Evolutionary conservation across 2,113 vertebrate species (phyloP), one percentile per base, ranked within the genome.

Genomic region (Callionymus lyra): DNA sequence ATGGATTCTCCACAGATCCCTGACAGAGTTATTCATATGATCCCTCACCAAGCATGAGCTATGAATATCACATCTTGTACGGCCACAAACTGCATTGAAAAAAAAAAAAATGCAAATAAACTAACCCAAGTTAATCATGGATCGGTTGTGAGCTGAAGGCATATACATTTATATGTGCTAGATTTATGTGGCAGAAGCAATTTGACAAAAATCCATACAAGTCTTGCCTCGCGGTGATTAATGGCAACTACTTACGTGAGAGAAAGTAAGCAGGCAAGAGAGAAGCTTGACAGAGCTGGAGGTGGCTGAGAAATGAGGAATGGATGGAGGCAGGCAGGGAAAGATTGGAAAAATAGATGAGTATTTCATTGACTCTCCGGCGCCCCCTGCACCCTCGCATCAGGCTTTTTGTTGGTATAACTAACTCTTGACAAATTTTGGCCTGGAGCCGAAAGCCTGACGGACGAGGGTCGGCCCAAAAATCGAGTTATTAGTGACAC

Each of bases 131-230:
- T 75, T 70, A 62, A 77, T 75, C 74, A 80, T 46, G 45, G 39
- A 70, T 66, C 68, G 56, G 69, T 59, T 71, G 56, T 41, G 56
- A 65, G 59, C 52, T 50, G 69, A 78, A 72, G 42, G 59, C 57
- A 51, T 57, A 53, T 57, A 68, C 59, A 76, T 74, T 70, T 72
- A 62, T 72, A 70, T 66, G 68, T 59, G 61, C 53, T 55, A 50
- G 67, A 72, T 70, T 76, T 76, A 74, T 72, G 68, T 65, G 67
- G 70, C 72, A 62, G 72, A 70, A 57, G 74, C 70, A 72, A 74
- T 74, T 74, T 75, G 65, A 77, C 67, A 62, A 70, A 74, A 74
- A 78, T 78, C 74, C 54, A 74, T 76, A 76, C 47, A 48, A 63
- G 64, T 56, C 59, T 68, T 47, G 55, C 35, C n/a, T 6, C 16